A percentile compares a stretch with the other conserved stretches of the same genome.
Evolutionary conservation across 2,888 invertebrate species (phyloP).

Genomic region (Brachyopa scutellaris): DNA sequence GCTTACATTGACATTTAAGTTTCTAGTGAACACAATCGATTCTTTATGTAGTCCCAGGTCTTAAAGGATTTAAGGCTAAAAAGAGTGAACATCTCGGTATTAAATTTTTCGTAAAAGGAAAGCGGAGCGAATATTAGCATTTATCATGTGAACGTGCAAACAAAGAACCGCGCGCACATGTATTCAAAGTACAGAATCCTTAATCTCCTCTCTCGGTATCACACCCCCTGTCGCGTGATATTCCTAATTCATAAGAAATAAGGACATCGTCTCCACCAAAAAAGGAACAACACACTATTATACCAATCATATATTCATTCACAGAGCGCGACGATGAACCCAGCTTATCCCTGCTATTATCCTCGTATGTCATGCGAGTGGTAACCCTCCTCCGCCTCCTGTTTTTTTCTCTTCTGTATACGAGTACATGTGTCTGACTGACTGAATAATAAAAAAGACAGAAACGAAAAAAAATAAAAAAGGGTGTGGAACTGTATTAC

Average conservation of each 20-base stretch:
- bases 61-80: background rate
- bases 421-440: conserved; percentile 49
- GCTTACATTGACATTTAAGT: too few species aligned
- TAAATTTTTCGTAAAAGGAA: too few species aligned
- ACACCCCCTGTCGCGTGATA: background rate
- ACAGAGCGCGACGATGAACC: conserved; percentile 64
- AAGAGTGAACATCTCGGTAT: too few species aligned
- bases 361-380: conserved; percentile 66
- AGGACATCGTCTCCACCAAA: conserved; percentile 14
- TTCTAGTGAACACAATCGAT: too few species aligned
- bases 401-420: too few species aligned
- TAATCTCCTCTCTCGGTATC: background rate
- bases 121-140: too few species aligned
- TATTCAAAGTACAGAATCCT: conserved; percentile 12
- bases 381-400: conserved; percentile 22
- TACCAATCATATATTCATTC: conserved; percentile 58
- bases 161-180: background rate
- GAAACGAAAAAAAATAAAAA: background rate
- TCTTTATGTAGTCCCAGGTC: too few species aligned
- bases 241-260: conserved; percentile 24
- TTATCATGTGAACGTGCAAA: conserved; percentile 23
- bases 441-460: conserved; percentile 51
- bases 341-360: conserved; percentile 70
- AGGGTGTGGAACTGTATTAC: conserved; percentile 3
- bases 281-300: conserved; percentile 26